Evolutionary conservation across 2,113 vertebrate genomes (phyloP), one percentile per base, ranked within the genome.

Genomic region (Zootoca vivipara): DNA sequence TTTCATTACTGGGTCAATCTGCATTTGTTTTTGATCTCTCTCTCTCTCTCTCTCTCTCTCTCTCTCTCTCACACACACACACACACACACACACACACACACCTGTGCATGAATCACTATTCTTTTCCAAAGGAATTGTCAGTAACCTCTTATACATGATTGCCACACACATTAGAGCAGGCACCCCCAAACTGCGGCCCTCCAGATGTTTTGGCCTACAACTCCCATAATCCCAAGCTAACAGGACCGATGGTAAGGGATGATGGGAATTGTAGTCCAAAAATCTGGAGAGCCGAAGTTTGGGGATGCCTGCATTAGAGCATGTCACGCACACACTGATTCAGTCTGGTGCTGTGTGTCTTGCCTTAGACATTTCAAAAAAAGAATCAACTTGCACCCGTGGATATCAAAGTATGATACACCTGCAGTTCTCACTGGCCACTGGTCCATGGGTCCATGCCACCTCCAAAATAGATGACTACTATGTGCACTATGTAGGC

Each of bases 1-100:
- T 97, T 96, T 96, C 96, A 96, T 97, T 95, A 95, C 8, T 35
- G 89, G 93, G 92, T 95, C 83, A 56, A 95, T 95, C 90, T 92
- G 33, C 35, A 96, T 96, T 97, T 97, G 93, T 96, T 95, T 97
- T 93, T 96, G 85, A 30, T 73, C 89, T 82, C 67, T 64, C 28
- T 83, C 74, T 88, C 75, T 40, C 28, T 56, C 33, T 58, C 85
- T 30, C 26, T 92, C 86, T 94, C 89, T 89, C 28, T 56, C 18
- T 33, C 40, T 24, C n/a, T 26, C 22, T 42, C 22, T 42, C 38
- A 38, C 79, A 38, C 38, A 42, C 65, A n/a, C 56, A 69, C 64
- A 83, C 64, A 69, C 38, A 81, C 42, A 75, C 73, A 74, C 72
- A 38, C 74, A 74, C n/a, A 64, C 7, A 64, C 52, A 35, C 22